These are phyloP conservation scores for Cotesia vestalis DNA, from an alignment of 1,140 invertebrate genomes.

Conservation along the genomic window DNA sequence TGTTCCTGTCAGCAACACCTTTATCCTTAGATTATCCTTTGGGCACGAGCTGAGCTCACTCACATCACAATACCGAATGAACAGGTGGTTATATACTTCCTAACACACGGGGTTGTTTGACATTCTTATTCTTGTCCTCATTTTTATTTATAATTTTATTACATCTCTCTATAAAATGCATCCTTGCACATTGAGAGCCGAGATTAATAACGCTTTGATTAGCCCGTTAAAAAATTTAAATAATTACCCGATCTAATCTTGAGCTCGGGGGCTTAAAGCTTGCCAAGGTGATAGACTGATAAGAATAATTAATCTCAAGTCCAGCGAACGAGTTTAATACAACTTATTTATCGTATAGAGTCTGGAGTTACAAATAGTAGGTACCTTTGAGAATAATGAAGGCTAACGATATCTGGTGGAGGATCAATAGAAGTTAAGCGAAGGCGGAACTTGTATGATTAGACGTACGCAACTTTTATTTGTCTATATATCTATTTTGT, in stretches of 20 bases:
- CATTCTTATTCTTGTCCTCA: slow-evolving; percentile 2
- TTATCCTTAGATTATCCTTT: slow-evolving; percentile 26
- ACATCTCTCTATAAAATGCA: neutral
- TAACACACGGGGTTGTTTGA: slow-evolving; percentile 8
- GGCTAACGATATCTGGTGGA: slow-evolving; percentile 27
- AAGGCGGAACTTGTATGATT: slow-evolving; percentile 17
- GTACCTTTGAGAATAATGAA: slow-evolving; percentile 4
- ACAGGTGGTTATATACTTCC: slow-evolving; percentile 14
- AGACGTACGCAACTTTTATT: neutral
- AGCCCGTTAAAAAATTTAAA: too few species aligned
- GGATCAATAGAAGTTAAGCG: neutral
- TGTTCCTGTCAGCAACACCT: slow-evolving; percentile 19
- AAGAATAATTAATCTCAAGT: slow-evolving; percentile 3
- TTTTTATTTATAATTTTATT: neutral
- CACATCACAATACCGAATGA: slow-evolving; percentile 7
- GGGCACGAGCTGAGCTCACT: neutral
- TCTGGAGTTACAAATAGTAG: slow-evolving; percentile 1
- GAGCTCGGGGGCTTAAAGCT: too few species aligned
- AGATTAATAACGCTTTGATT: too few species aligned
- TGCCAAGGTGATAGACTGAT: neutral
- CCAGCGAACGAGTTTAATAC: neutral
- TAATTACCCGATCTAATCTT: too few species aligned
- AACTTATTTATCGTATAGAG: slow-evolving; percentile 1
- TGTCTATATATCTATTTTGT: slow-evolving; percentile 17
- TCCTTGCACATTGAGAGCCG: too few species aligned